Base-by-base conservation (phyloP, 1,140 invertebrate species). In the Drosophila ohnishii region DNA sequence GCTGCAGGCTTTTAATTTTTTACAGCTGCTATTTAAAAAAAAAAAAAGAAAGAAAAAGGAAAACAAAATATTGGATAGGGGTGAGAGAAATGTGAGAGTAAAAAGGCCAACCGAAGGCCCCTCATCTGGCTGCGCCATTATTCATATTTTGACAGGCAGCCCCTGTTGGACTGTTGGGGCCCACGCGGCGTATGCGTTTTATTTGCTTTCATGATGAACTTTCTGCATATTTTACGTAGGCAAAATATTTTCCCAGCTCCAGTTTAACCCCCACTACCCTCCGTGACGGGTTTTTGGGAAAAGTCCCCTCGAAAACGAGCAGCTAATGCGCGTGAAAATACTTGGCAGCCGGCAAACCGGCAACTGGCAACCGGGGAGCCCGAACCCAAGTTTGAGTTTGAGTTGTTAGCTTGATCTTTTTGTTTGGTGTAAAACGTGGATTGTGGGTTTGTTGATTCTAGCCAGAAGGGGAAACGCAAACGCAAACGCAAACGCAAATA, bases 181-280 rank as follows among this genome's bases (percentile, higher is more conserved):
- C 79, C 76, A 86, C 84, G 72, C 66, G 47, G 79, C 76, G 79
- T 83, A 87, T 87, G 84, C 83, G 84, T 83, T 79, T 82, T 87
- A 87, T 87, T 88, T 87, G 84, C 78, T 87, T 87, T 87, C 57
- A 87, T 77, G 61, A 71, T 66, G 76, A 79, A 83, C 85, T 70
- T 81, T 67, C 62, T 69, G 79, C 71, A 86, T 86, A 87, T 87
- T 86, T 86, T 62, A 80, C 79, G 64, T 76, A 45, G 71, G 66
- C 69, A 53, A 60, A 79, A 70, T 73, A 79, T 69, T 75, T 48
- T 76, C 30, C 66, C 40, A 35, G 37, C 51, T 55, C 65, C 53
- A 34, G 39, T 60, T 66, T 16, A 50, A 32, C 16, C 16, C 34
- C 62, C 35, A 25, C n/a, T 32, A 5, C 13, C 10, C 35, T 10